Evolutionary conservation across 2,888 invertebrate genomes (phyloP).

Genomic region (Acanthococcus lagerstroemiae): DNA sequence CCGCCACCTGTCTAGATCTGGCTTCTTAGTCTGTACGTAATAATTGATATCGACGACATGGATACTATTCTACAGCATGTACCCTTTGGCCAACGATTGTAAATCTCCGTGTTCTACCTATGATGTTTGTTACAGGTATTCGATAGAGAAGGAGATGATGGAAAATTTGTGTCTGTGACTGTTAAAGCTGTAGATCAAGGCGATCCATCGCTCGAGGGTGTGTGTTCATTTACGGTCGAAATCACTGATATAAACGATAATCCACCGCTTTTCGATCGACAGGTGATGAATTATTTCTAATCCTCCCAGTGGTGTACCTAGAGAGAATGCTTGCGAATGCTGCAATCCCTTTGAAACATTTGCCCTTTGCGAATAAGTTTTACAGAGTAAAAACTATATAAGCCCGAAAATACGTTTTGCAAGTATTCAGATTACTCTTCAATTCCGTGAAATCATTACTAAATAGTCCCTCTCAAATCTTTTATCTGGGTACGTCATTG

Average conservation of each 20-base stretch:
- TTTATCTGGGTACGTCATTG: no score
- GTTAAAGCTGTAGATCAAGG: conserved; percentile 98
- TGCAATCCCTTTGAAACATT: no score
- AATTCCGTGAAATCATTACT: neutral
- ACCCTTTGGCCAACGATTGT: neutral
- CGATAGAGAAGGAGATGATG: conserved; percentile 92
- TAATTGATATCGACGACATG: no score
- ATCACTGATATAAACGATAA: conserved; percentile 97
- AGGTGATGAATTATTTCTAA: conserved; percentile 50
- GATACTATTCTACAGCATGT: neutral
- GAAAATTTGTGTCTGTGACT: conserved; percentile 90
- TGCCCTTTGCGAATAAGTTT: no score
- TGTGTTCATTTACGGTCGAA: conserved; percentile 96
- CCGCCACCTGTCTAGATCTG: no score
- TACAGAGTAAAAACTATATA: neutral
- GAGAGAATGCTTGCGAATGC: no score
- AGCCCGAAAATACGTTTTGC: no score
- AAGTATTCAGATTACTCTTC: no score
- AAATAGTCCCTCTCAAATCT: no score
- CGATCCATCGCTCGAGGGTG: conserved; percentile 93
- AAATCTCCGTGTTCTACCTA: neutral
- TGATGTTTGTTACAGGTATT: conserved; percentile 55
- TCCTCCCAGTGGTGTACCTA: no score
- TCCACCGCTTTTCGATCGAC: conserved; percentile 86
- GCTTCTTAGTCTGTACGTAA: no score